Evolutionary conservation across 2,888 invertebrate species (phyloP).

Genomic region (Andrena bucephala): DNA sequence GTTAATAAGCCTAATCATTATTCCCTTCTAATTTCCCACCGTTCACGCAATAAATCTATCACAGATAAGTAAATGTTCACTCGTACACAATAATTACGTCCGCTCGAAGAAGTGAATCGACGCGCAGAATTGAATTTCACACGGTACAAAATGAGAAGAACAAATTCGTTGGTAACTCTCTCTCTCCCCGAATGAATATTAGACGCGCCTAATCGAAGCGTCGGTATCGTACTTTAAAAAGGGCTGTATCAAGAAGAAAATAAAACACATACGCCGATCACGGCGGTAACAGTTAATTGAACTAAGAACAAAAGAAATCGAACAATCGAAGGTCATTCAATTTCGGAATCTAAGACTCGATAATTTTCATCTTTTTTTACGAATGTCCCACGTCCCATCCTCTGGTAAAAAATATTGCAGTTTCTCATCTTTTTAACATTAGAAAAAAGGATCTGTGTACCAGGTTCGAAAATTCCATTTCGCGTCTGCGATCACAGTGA

Average conservation of each 20-base stretch:
- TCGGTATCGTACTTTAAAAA: constrained; percentile 53
- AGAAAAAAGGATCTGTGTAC: constrained; percentile 79
- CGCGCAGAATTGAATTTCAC: constrained; percentile 59
- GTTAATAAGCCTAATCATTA: constrained; percentile 37
- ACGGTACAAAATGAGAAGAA: constrained; percentile 49
- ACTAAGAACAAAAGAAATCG: constrained; percentile 55
- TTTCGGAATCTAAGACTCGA: constrained; percentile 74
- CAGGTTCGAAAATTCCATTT: constrained; percentile 70
- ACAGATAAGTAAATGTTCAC: constrained; percentile 63
- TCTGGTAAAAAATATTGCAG: constrained; percentile 84
- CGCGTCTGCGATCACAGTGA: constrained; percentile 70
- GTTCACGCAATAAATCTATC: constrained; percentile 61
- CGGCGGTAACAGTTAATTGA: constrained; percentile 60
- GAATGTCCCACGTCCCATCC: constrained; percentile 82
- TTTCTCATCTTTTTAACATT: constrained; percentile 73
- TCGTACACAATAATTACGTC: constrained; percentile 43
- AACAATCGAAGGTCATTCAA: constrained; percentile 66
- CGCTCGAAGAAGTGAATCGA: constrained; percentile 74
- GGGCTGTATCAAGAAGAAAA: constrained; percentile 33
- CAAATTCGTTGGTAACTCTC: constrained; percentile 61
- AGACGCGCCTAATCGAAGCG: constrained; percentile 62
- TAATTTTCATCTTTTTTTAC: constrained; percentile 73
- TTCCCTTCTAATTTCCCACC: constrained; percentile 36
- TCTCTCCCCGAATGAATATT: constrained; percentile 39
- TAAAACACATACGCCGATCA: constrained; percentile 39